Conservation (phyloP, 2,113 vertebrate genomes). For the Phylloscopus whistleri region DNA sequence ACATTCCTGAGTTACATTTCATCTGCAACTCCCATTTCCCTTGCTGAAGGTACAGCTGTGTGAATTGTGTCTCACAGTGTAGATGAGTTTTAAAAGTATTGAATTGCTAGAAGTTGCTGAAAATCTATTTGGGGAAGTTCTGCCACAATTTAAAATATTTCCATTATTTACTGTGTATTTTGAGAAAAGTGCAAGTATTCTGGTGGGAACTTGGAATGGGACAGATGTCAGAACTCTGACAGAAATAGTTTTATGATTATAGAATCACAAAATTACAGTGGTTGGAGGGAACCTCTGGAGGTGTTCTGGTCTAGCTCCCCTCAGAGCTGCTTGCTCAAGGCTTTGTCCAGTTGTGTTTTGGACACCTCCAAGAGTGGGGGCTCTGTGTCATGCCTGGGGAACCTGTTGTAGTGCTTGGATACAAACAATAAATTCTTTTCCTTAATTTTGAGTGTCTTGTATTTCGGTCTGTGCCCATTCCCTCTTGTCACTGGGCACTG, state of each 20-base stretch:
- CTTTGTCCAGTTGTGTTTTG: not conserved
- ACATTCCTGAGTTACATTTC: not conserved
- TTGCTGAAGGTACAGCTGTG: not conserved
- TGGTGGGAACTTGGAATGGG: not conserved
- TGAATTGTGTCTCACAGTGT: not conserved
- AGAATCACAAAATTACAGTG: not conserved
- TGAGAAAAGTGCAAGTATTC: not conserved
- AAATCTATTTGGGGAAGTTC: not conserved
- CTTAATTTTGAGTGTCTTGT: not conserved
- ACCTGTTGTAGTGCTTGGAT: not conserved
- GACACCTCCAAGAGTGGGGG: not conserved
- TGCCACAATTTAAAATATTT: not conserved
- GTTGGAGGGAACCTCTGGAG: not conserved
- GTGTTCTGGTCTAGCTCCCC: not conserved
- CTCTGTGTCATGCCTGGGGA: fast-evolving
- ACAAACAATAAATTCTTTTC: not conserved
- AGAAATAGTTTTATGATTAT: not conserved
- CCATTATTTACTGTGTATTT: not conserved
- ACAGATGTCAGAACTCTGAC: not conserved
- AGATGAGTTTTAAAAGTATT: not conserved
- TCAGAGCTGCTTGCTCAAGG: not conserved
- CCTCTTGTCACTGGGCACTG: not conserved
- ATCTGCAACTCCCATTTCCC: not conserved
- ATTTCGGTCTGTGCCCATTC: not conserved
- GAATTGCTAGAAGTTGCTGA: not conserved